Evolutionary conservation across 2,113 vertebrate species (phyloP).

Genomic region (Mohoua ochrocephala): DNA sequence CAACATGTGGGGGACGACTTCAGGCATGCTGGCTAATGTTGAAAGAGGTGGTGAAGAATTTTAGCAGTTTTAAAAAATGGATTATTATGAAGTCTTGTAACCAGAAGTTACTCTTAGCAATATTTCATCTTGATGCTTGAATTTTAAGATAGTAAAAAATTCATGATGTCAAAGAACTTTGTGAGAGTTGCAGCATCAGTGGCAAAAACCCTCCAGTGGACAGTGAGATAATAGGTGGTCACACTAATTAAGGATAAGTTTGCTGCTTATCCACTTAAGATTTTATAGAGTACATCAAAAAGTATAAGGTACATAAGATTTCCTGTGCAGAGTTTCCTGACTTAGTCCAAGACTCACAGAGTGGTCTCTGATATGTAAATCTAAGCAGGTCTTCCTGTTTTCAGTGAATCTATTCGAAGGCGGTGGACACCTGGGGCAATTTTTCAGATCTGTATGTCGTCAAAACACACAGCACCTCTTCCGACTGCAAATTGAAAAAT

Average conservation of each 20-base stretch:
- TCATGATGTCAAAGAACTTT: not conserved
- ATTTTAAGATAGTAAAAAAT: not conserved
- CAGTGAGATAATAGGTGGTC: not conserved
- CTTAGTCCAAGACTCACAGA: not conserved
- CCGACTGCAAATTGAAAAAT: not conserved
- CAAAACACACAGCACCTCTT: not conserved
- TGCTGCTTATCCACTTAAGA: not conserved
- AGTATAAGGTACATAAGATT: not conserved
- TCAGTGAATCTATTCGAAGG: accelerated
- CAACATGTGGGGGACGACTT: not conserved
- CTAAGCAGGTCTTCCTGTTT: not conserved
- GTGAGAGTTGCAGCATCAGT: not conserved
- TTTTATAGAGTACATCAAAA: not conserved
- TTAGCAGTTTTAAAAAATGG: not conserved
- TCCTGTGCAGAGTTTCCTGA: not conserved
- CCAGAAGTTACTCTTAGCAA: not conserved
- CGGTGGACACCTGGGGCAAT: accelerated
- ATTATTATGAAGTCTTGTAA: not conserved
- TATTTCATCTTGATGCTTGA: not conserved
- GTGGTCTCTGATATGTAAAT: not conserved
- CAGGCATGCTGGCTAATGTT: not conserved
- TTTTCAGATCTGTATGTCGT: accelerated
- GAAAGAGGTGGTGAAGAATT: not conserved
- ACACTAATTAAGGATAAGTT: not conserved
- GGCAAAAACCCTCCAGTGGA: not conserved